These are phyloP conservation scores for Lipotes vexillifer DNA, from an alignment of 2,113 vertebrate genomes.

Conservation along the genomic window DNA sequence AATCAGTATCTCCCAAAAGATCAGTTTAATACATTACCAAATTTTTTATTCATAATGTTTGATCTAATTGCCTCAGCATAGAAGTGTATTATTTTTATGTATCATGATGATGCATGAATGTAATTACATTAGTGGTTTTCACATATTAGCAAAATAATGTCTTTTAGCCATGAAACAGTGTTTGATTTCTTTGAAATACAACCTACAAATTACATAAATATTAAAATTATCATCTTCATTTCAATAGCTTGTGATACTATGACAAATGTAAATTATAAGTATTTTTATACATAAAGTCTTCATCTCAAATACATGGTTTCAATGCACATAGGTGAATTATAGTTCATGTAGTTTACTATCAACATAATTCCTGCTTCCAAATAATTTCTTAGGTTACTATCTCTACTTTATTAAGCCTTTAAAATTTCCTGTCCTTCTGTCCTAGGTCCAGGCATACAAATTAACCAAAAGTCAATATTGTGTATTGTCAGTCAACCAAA, in stretches of 20 bases:
- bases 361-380: not conserved
- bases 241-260: not conserved
- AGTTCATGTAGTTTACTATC: not conserved
- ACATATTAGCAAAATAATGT: constrained; percentile 58
- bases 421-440: not conserved
- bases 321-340: not conserved
- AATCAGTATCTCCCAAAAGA: constrained; percentile 57
- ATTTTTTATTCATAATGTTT: constrained; percentile 74
- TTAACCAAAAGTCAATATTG: not conserved
- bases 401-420: not conserved
- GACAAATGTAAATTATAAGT: not conserved
- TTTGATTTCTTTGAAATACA: constrained; percentile 16
- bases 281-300: not conserved
- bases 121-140: constrained; percentile 68
- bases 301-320: not conserved
- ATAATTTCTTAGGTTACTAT: not conserved
- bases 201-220: not conserved
- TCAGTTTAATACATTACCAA: constrained; percentile 63
- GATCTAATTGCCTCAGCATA: constrained; percentile 52
- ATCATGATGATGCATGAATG: constrained; percentile 50
- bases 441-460: not conserved
- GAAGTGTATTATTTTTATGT: constrained; percentile 69
- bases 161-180: constrained; percentile 9
- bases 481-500: not conserved
- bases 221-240: not conserved